phyloP scores from a whole-genome alignment of 2,888 invertebrate genomes.

The Clivina fossor region DNA sequence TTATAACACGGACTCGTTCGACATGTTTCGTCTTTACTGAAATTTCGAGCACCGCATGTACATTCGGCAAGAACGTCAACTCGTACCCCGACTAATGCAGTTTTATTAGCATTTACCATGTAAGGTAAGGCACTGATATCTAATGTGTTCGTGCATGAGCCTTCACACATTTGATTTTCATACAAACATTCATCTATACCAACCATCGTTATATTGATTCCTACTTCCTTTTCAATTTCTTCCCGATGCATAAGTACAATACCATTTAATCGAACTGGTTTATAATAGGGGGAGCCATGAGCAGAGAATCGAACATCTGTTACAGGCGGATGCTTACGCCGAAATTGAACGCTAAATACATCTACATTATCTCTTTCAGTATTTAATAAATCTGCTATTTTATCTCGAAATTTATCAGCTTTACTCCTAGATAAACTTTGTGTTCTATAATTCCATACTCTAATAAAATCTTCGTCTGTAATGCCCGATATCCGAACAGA shows the following conservation, averaged over 20 bases:
- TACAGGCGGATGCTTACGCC: constrained; percentile 82
- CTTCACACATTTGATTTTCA: constrained; percentile 93
- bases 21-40: constrained; percentile 87
- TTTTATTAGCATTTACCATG: constrained; percentile 97
- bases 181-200: constrained; percentile 96
- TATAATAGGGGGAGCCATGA: constrained; percentile 94
- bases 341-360: constrained; percentile 92
- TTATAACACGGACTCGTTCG: constrained; percentile 90
- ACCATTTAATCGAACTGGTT: constrained; percentile 91
- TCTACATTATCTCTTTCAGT: constrained; percentile 89
- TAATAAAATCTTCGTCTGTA: too few species aligned
- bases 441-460: constrained; percentile 91
- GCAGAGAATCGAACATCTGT: constrained; percentile 94
- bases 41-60: constrained; percentile 91
- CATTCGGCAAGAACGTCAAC: constrained; percentile 92
- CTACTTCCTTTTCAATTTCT: constrained; percentile 92
- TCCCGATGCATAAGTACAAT: constrained; percentile 90
- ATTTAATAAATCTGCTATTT: constrained; percentile 81
- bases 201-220: constrained; percentile 95
- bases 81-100: constrained; percentile 92
- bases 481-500: too few species aligned
- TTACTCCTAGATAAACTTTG: constrained; percentile 84
- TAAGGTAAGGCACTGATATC: constrained; percentile 88
- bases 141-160: constrained; percentile 91
- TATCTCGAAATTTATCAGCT: constrained; percentile 84